Base-by-base conservation (phyloP, 2,888 invertebrate species). In the Desoria tigrina region DNA sequence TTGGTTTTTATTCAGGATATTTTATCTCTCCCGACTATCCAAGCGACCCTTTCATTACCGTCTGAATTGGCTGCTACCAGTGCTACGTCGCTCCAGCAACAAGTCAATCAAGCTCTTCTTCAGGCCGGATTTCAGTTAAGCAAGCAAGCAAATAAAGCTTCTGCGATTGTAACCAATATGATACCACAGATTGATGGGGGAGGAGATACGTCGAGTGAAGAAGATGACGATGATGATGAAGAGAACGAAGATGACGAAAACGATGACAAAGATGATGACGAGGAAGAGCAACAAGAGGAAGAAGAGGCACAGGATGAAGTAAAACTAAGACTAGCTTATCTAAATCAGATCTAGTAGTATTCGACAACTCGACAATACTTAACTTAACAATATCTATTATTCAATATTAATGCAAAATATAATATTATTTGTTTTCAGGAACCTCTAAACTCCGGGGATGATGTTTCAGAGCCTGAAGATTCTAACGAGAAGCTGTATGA, bases 391-490 rank as follows among this genome's bases (percentile, higher is more conserved):
- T 49, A 49, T 6, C 16, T 49, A 6, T 7, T 49, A 49, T 49
- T 7, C 4, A 23, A 23, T 49, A 6, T 49, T 32, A 7, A 32
- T 11, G 11, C 32, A 11, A 9, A 55, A 37, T 32, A 16, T 37
- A 16, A 23, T 7, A n/a, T n/a, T n/a, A n/a, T n/a, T n/a, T n/a
- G n/a, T n/a, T n/a, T n/a, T n/a, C n/a, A n/a, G 84, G 96, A 97
- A 79, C 97, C 97, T 0, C 83, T 98, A 0, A 97, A 97, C 81
- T 95, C 95, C 4, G 94, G 89, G 77, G 98, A 98, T 82, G 97
- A 98, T 83, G 95, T 97, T 6, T 96, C 96, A 56, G 85, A 86
- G 66, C 97, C 96, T 78, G 85, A 86, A 67, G 92, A 95, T 79
- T 90, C 93, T 0, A 85, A 89, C 70, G 96, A 97, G 81, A 75